phyloP scores from a whole-genome alignment of 2,797 vertebrate species.

The Crocidura indochinensis region DNA sequence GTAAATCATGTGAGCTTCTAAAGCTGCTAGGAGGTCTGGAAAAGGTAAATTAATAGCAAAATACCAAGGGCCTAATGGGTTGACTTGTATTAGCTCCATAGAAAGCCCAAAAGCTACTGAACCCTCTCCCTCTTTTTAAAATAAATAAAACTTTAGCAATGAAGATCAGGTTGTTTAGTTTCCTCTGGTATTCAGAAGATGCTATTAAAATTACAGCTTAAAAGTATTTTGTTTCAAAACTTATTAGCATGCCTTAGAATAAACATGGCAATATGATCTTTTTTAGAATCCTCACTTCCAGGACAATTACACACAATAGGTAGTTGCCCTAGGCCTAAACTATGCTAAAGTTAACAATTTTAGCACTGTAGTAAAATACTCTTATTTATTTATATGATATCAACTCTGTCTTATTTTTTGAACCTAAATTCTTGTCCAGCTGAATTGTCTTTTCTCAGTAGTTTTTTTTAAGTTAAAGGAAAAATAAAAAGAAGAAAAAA shows the following conservation, averaged over 20 bases:
- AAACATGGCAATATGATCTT: neutral
- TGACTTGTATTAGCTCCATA: neutral
- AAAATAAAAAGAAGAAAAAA: neutral
- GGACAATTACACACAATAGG: neutral
- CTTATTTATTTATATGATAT: neutral
- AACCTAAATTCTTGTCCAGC: neutral
- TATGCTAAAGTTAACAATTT: neutral
- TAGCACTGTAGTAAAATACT: too few relatives aligned
- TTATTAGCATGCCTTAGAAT: neutral
- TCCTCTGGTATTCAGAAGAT: conserved; percentile 11
- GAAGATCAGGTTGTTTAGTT: neutral
- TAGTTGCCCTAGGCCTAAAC: neutral
- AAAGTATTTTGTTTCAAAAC: conserved; percentile 34
- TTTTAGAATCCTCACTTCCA: neutral
- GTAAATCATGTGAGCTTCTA: conserved; percentile 45
- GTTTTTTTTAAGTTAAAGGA: neutral
- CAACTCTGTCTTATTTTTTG: neutral
- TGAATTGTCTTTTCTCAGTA: neutral
- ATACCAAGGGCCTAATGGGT: neutral
- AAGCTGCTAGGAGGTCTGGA: conserved; percentile 11
- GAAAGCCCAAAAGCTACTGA: neutral
- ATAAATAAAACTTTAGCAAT: neutral
- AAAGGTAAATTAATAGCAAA: conserved; percentile 11
- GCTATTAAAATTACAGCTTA: neutral
- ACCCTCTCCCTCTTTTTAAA: too few relatives aligned